A percentile compares a stretch with the other conserved stretches of the same genome.
phyloP scores from a whole-genome alignment of 1,140 invertebrate genomes.

The Drosophila suzukii region DNA sequence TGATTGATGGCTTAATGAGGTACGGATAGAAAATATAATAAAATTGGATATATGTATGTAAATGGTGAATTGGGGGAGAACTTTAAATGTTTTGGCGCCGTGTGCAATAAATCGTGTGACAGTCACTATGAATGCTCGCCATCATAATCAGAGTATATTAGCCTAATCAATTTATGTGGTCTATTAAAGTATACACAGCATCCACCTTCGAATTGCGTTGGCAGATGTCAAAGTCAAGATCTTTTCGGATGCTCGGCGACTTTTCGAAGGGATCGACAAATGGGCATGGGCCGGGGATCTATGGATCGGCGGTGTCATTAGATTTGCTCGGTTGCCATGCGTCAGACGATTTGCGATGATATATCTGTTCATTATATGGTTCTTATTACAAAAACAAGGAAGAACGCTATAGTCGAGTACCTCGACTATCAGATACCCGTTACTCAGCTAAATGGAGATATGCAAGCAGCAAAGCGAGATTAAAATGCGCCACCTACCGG shows the following conservation, averaged over 20 bases:
- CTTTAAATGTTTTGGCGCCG: conserved; percentile 53
- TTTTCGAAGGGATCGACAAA: conserved; percentile 11
- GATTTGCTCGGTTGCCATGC: conserved; percentile 60
- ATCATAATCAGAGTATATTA: conserved; percentile 52
- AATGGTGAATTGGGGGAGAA: background rate
- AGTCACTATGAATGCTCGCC: conserved; percentile 33
- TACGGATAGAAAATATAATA: conserved; percentile 25
- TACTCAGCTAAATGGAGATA: too few species aligned
- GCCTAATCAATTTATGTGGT: conserved; percentile 57
- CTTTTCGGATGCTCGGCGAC: conserved; percentile 10
- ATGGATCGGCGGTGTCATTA: conserved; percentile 28
- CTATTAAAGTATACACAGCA: conserved; percentile 47
- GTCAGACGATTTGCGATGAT: conserved; percentile 72
- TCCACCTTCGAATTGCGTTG: conserved; percentile 34
- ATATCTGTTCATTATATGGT: conserved; percentile 75
- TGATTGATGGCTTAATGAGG: conserved; percentile 67
- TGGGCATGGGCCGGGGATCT: conserved; percentile 10
- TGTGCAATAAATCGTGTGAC: conserved; percentile 76
- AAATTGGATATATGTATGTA: conserved; percentile 3
- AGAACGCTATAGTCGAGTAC: too few species aligned
- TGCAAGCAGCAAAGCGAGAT: too few species aligned
- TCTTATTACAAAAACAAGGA: conserved; percentile 69
- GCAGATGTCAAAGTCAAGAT: conserved; percentile 74
- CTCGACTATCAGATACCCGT: too few species aligned
- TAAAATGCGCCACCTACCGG: too few species aligned